These are phyloP conservation scores for Suricata suricatta DNA, from an alignment of 2,113 vertebrate species.

Conservation along the genomic window DNA sequence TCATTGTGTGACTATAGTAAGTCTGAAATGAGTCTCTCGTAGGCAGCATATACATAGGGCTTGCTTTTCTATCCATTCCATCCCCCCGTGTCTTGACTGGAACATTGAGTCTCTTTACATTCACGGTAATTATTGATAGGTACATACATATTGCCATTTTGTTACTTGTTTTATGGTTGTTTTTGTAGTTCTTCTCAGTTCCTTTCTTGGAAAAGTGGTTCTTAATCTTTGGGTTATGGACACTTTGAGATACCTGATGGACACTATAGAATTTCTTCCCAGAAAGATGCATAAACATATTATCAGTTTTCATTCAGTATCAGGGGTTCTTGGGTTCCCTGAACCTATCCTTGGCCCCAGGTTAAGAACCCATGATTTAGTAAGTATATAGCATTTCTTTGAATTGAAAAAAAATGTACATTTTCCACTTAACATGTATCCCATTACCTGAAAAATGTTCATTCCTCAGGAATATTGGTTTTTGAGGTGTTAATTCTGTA, in stretches of 20 bases:
- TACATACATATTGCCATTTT: not conserved
- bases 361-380: not conserved
- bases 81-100: not conserved
- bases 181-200: not conserved
- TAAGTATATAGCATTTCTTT: not conserved
- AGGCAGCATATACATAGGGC: not conserved
- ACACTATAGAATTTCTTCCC: not conserved
- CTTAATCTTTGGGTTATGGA: not conserved
- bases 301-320: not conserved
- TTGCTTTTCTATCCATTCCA: not conserved
- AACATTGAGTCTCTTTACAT: not conserved
- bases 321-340: not conserved
- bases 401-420: not conserved
- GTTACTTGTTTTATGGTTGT: not conserved
- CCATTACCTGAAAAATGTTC: not conserved
- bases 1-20: not conserved
- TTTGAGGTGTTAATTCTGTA: not conserved
- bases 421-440: not conserved
- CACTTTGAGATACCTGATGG: not conserved
- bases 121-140: not conserved
- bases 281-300: not conserved
- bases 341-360: not conserved
- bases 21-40: not conserved
- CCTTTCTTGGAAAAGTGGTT: not conserved
- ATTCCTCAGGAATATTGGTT: not conserved